Percentiles rank a stretch among this genome's conserved stretches.
Conservation (phyloP, 2,113 vertebrate species). For the Potamarius usumacintae region DNA sequence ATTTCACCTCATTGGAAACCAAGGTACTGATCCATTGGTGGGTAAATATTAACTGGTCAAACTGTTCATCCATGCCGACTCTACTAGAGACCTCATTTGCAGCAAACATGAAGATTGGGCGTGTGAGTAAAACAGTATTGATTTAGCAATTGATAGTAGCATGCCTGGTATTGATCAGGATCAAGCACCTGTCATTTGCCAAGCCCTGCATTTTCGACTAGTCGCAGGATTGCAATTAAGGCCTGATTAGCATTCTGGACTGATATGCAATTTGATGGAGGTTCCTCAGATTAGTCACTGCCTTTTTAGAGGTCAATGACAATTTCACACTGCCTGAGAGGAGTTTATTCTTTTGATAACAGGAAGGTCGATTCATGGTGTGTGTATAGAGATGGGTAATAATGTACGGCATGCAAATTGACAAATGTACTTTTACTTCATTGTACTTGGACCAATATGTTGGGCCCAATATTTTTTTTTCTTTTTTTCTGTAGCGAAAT, state of each 20-base stretch:
- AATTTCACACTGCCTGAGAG: constrained; percentile 13
- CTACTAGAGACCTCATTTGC: constrained; percentile 54
- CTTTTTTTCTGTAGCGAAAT: not conserved
- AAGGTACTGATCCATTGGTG: constrained; percentile 37
- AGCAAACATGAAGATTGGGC: constrained; percentile 52
- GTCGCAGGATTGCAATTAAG: constrained; percentile 47
- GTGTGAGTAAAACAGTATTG: constrained; percentile 59
- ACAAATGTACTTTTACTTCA: not conserved
- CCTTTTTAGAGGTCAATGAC: constrained; percentile 45
- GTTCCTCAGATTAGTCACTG: constrained; percentile 55
- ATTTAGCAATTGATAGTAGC: constrained; percentile 60
- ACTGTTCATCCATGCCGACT: constrained; percentile 45
- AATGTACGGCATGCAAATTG: not conserved
- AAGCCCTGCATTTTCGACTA: constrained; percentile 47
- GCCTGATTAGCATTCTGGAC: constrained; percentile 54
- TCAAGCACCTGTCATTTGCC: constrained; percentile 52
- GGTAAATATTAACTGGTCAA: constrained; percentile 45
- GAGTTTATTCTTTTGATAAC: constrained; percentile 35
- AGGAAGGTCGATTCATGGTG: constrained; percentile 17
- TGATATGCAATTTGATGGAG: constrained; percentile 49
- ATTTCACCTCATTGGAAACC: constrained; percentile 19
- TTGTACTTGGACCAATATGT: not conserved
- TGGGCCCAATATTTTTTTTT: too few species aligned
- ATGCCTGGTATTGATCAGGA: constrained; percentile 58
- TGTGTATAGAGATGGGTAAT: not conserved